These are phyloP conservation scores for Myripristis jacobus DNA, from an alignment of 2,797 vertebrate genomes.

Conservation along the genomic window DNA sequence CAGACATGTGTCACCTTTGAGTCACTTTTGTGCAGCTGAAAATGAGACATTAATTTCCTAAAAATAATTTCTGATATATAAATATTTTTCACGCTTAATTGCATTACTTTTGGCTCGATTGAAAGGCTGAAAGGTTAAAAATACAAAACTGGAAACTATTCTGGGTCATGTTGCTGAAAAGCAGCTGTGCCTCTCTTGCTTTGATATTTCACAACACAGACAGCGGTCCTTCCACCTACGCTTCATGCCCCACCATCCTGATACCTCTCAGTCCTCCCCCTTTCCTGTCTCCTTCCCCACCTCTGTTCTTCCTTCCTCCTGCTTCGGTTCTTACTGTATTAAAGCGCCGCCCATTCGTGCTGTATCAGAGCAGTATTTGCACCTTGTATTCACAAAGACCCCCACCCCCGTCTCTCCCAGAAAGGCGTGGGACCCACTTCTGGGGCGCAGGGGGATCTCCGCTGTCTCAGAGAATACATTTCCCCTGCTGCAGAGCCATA, in stretches of 20 bases:
- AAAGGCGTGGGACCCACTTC: slow-evolving; percentile 52
- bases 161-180: background rate
- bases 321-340: slow-evolving; percentile 29
- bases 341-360: slow-evolving; percentile 29
- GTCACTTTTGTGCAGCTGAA: background rate
- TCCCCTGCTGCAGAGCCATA: slow-evolving; percentile 46
- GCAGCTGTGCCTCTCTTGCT: background rate
- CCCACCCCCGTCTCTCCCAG: slow-evolving; percentile 53
- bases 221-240: slow-evolving; percentile 2
- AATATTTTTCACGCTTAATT: background rate
- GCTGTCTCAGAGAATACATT: slow-evolving; percentile 42
- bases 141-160: background rate
- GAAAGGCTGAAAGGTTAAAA: background rate
- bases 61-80: background rate
- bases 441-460: slow-evolving; percentile 70
- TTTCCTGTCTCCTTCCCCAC: slow-evolving; percentile 43
- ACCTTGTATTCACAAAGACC: slow-evolving; percentile 63
- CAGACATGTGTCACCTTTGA: background rate
- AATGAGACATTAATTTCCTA: background rate
- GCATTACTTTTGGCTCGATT: background rate
- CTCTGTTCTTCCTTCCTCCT: slow-evolving; percentile 24
- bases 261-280: slow-evolving; percentile 46
- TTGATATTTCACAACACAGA: slow-evolving; percentile 30
- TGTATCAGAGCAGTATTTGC: slow-evolving; percentile 13
- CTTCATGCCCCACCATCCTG: background rate